Evolutionary conservation across 92 coral and sea anemone genomes (phyloP).

Genomic region (Porites cylindrica): DNA sequence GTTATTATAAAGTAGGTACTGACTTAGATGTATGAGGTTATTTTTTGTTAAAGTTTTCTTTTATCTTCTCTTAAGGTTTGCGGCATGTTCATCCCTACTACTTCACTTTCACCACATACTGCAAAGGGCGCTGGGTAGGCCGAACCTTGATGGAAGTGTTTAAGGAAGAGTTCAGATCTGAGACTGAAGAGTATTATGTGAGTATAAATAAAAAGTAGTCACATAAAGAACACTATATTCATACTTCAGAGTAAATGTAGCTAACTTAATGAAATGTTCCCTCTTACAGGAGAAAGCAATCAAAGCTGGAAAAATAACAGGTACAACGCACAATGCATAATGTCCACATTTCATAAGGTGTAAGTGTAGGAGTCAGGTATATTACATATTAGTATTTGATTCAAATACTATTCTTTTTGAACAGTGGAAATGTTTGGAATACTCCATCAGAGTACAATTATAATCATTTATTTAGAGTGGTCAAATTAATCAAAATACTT

Average conservation of each 20-base stretch:
- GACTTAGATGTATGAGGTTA: neutral
- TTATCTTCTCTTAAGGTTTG: conserved; percentile 64
- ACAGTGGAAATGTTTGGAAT: too few relatives aligned
- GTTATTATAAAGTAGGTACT: too few relatives aligned
- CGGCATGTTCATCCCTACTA: conserved; percentile 88
- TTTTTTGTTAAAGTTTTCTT: neutral
- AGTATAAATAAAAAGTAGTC: conserved; percentile 24
- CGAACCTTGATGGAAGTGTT: conserved; percentile 87
- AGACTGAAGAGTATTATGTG: conserved; percentile 93
- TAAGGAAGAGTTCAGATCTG: conserved; percentile 89
- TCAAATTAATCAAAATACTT: too few relatives aligned
- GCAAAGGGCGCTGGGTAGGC: conserved; percentile 99
- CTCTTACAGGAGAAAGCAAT: conserved; percentile 77
- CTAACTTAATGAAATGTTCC: too few relatives aligned
- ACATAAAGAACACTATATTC: too few relatives aligned
- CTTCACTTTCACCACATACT: conserved; percentile 93
- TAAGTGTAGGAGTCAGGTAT: too few relatives aligned
- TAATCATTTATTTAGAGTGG: too few relatives aligned
- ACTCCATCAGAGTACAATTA: too few relatives aligned
- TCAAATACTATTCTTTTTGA: too few relatives aligned
- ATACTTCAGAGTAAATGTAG: too few relatives aligned
- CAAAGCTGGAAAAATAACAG: conserved; percentile 85
- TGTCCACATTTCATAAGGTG: neutral
- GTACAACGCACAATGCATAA: conserved; percentile 17
- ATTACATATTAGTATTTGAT: too few relatives aligned